phyloP scores from a whole-genome alignment of 2,797 vertebrate genomes.

The Diceros bicornis region DNA sequence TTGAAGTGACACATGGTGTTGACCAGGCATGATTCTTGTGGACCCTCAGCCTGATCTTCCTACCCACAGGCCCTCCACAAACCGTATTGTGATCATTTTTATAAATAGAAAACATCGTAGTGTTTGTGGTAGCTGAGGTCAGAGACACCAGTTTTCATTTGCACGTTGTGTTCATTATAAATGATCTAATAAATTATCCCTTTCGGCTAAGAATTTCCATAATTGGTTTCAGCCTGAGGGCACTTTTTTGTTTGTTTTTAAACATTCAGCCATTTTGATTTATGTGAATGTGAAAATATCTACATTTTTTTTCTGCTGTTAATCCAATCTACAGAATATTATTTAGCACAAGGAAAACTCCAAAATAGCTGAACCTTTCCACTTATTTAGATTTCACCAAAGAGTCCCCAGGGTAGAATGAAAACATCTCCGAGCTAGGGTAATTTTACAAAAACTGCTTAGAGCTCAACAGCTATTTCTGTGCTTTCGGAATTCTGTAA shows the following conservation, averaged over 20 bases:
- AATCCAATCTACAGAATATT: conserved; percentile 80
- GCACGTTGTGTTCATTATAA: conserved; percentile 74
- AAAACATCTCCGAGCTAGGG: conserved; percentile 82
- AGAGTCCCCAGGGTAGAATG: conserved; percentile 82
- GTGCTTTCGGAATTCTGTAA: conserved; percentile 85
- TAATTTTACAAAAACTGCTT: conserved; percentile 85
- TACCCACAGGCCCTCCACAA: background rate
- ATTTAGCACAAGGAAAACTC: conserved; percentile 78
- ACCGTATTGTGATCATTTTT: conserved; percentile 69
- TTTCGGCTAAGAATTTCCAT: conserved; percentile 82
- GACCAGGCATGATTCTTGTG: background rate
- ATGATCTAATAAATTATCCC: conserved; percentile 84
- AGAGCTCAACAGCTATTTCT: conserved; percentile 84
- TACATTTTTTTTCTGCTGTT: conserved; percentile 68
- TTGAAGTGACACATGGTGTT: background rate
- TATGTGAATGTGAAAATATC: conserved; percentile 82
- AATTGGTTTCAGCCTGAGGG: conserved; percentile 80
- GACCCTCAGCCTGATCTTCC: background rate
- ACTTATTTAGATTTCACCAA: conserved; percentile 85
- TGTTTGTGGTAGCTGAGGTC: conserved; percentile 75
- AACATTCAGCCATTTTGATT: conserved; percentile 85
- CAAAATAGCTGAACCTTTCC: conserved; percentile 84
- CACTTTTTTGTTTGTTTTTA: conserved; percentile 81
- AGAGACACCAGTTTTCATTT: conserved; percentile 76
- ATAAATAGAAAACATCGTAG: conserved; percentile 72